Base-by-base conservation (phyloP, 2,797 vertebrate genomes). In the Hypotaenidia philippensis region DNA sequence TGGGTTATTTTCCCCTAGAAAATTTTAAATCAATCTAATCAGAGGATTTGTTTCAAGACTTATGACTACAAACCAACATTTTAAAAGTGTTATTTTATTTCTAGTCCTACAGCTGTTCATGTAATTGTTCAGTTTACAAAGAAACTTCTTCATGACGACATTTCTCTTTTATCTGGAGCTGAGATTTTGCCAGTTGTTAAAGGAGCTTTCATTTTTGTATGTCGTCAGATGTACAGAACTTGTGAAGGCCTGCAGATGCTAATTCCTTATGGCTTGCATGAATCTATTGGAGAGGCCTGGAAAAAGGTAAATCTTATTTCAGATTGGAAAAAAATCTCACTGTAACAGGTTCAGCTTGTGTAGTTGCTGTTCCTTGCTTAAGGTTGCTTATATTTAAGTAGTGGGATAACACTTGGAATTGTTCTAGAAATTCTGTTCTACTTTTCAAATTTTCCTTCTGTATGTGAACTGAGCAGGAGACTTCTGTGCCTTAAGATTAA, bases 161-260 rank as follows among this genome's bases (percentile, higher is more conserved):
- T 98, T 93, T 96, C 97, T n/a, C 71, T 94, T 8, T 96, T 98
- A 71, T 92, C 97, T 44, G 98, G 98, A 83, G 97, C 97, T 0
- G 97, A 98, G 75, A 44, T 95, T 59, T 95, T 98, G n/a, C 97
- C 97, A 25, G 38, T 96, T 7, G 88, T 99, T 79, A 99, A 98
- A 93, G 99, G 99, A 81, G 99, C 99, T 88, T 99, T 99, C 87
- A 97, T 99, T 97, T 99, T 99, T 64, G 98, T 99, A 20, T 99
- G 99, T 89, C 97, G 98, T 77, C 99, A 99, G 96, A 99, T 99
- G 71, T 99, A 99, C 96, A 98, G 98, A 97, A 99, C 99, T 47
- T 99, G 99, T 44, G 99, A 99, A 97, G 99, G 99, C 27, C 96
- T 99, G 27, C 98, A 99, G 92, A 95, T 98, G 40, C 95, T 99